A percentile compares a stretch with the other conserved stretches of the same genome.
These are phyloP conservation scores for Cetoscarus ocellatus DNA, from an alignment of 2,797 vertebrate genomes.

Conservation along the genomic window DNA sequence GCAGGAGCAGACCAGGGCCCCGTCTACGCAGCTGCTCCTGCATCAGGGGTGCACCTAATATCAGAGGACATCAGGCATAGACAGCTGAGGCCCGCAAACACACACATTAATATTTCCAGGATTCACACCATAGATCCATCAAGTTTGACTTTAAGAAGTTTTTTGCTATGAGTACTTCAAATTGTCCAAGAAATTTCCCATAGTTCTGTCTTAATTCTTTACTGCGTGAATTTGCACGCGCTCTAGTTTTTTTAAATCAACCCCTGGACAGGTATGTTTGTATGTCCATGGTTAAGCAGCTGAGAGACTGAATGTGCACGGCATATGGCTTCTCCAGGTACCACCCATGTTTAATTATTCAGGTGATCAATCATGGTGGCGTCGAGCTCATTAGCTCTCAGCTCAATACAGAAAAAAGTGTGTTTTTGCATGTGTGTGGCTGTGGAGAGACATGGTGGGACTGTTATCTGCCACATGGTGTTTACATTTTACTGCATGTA, in stretches of 20 bases:
- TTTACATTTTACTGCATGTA: constrained; percentile 55
- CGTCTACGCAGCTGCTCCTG: constrained; percentile 82
- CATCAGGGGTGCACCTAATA: constrained; percentile 72
- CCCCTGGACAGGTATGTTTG: constrained; percentile 33
- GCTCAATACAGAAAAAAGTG: constrained; percentile 37
- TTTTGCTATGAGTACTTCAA: neutral
- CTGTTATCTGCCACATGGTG: constrained; percentile 63
- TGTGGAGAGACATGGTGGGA: constrained; percentile 47
- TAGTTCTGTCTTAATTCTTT: neutral
- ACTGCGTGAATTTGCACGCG: neutral
- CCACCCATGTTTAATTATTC: constrained; percentile 83
- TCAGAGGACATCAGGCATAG: constrained; percentile 45
- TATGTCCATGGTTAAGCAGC: constrained; percentile 34
- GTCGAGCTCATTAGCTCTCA: constrained; percentile 70
- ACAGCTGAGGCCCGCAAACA: constrained; percentile 79
- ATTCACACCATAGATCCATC: constrained; percentile 34
- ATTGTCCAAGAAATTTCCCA: too few species aligned
- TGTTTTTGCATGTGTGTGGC: constrained; percentile 26
- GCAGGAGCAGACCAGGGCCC: constrained; percentile 52
- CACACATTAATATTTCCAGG: constrained; percentile 43
- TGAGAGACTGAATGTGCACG: constrained; percentile 35
- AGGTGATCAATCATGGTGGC: constrained; percentile 76
- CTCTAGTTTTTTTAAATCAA: constrained; percentile 13
- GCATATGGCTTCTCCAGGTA: constrained; percentile 79
- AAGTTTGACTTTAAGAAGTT: constrained; percentile 22